Base-by-base conservation (phyloP, 2,888 invertebrate genomes). In the Agelastica alni region DNA sequence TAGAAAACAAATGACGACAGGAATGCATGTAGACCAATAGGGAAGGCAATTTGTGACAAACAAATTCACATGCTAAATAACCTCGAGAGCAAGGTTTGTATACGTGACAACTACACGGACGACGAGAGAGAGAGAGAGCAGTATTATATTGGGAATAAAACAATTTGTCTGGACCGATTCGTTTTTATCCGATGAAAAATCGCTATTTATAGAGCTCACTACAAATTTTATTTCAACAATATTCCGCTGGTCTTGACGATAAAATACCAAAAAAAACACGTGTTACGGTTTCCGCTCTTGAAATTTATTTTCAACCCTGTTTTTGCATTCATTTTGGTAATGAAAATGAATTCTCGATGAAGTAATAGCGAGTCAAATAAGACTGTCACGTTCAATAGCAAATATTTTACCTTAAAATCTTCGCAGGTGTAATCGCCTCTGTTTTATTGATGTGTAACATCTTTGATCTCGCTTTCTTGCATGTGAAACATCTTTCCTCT, bases 1-100 rank as follows among this genome's bases (percentile, higher is more conserved):
- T 65, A 67, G 64, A 66, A 73, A 76, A 76, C 74, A 72, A 76
- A 75, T 75, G 75, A 72, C 75, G 76, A 75, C 75, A 73, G 74
- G 70, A 72, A 74, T 72, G 72, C 75, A 72, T 76, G 75, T 75
- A 74, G 71, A 70, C 73, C 76, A 74, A 76, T 76, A 72, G 75
- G 71, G 67, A 71, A 69, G 66, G 75, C 75, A 74, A 75, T 75
- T 75, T 74, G 76, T 73, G 75, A 75, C 74, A 73, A 73, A 73
- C 72, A 74, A 75, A 75, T 71, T 69, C 68, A 58, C 65, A 60
- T 65, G 65, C 56, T 68, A 69, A 68, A 67, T 66, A 67, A 67
- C 64, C 65, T 52, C 62, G 60, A 57, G n/a, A n/a, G 51, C 61
- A 65, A 65, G 63, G 63, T 58, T 60, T 64, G 63, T 61, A 51